Percentiles rank a stretch among this genome's conserved stretches.
These are phyloP conservation scores for Semaprochilodus insignis DNA, from an alignment of 2,797 vertebrate genomes.

Conservation along the genomic window DNA sequence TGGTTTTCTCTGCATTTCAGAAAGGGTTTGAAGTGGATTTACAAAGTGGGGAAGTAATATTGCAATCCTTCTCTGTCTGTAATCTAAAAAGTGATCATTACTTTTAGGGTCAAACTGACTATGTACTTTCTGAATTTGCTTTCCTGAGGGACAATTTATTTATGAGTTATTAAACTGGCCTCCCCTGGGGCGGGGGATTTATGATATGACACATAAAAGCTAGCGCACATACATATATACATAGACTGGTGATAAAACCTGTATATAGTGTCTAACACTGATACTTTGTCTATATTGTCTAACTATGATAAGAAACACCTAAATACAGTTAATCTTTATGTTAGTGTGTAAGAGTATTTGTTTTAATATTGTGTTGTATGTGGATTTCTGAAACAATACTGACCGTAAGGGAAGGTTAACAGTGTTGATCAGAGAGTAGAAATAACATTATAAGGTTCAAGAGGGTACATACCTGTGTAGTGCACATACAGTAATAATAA, in stretches of 20 bases:
- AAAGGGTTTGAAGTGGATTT: not conserved
- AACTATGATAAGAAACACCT: no score
- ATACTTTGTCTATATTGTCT: no score
- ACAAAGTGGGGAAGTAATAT: not conserved
- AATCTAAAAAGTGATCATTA: not conserved
- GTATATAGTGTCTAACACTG: no score
- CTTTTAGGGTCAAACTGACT: not conserved
- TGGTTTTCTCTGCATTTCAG: not conserved
- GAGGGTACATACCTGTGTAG: no score
- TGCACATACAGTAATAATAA: no score
- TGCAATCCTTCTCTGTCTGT: not conserved
- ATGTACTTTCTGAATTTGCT: conserved; percentile 16
- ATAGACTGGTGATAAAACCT: not conserved
- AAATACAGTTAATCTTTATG: no score
- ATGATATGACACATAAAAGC: not conserved
- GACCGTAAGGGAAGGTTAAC: no score
- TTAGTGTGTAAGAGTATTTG: no score
- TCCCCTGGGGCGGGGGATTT: conserved; percentile 16
- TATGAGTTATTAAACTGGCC: conserved; percentile 20
- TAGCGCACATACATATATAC: conserved; percentile 7
- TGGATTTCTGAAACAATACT: no score
- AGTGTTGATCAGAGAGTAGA: no score
- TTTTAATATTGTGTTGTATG: no score
- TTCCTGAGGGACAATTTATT: conserved; percentile 33
- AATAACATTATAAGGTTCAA: no score